phyloP scores from a whole-genome alignment of 2,888 invertebrate genomes.

The Acanthosepion lycidas region DNA sequence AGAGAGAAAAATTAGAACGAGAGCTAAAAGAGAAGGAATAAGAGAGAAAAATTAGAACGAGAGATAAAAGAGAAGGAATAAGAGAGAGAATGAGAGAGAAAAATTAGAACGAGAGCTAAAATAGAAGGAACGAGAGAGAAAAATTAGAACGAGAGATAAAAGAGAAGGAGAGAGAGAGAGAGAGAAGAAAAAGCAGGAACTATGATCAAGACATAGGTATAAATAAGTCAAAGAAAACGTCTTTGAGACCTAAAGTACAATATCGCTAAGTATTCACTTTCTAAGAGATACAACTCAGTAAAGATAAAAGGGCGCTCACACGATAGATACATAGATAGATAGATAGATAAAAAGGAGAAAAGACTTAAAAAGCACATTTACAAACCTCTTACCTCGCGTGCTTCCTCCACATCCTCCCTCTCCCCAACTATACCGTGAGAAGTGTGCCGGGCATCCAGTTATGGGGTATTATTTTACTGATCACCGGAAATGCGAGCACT shows the following conservation, averaged over 20 bases:
- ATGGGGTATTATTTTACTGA: slow-evolving; percentile 33
- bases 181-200: no score
- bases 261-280: no score
- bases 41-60: no score
- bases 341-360: not conserved
- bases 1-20: not conserved
- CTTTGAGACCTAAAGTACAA: no score
- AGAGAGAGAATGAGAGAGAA: not conserved
- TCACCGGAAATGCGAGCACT: slow-evolving; percentile 22
- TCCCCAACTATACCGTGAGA: not conserved
- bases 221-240: no score
- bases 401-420: not conserved
- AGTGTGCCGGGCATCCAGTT: slow-evolving; percentile 33
- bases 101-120: not conserved
- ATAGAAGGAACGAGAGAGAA: not conserved
- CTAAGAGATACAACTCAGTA: no score
- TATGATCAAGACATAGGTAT: no score
- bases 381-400: not conserved
- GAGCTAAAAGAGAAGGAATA: not conserved
- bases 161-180: no score
- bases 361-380: not conserved
- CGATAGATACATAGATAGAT: not conserved
- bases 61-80: not conserved
- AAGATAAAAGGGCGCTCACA: no score
- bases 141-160: no score